phyloP scores from a whole-genome alignment of 2,888 invertebrate genomes.

The Chloromyia formosa region DNA sequence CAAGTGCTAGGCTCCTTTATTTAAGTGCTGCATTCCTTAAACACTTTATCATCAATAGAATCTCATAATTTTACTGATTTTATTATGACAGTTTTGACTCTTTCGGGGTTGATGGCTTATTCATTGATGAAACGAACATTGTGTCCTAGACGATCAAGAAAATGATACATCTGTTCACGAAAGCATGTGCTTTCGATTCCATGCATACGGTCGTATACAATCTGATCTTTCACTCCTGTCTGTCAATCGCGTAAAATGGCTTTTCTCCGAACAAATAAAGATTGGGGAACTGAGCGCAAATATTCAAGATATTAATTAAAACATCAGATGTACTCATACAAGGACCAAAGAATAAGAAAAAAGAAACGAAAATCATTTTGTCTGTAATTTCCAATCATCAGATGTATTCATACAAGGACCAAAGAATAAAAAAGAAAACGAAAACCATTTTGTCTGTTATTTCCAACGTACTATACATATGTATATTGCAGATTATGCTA shows the following conservation, averaged over 20 bases:
- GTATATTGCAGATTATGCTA: too few species aligned
- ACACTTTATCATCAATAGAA: conserved; percentile 8
- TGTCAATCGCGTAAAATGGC: neutral
- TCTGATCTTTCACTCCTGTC: neutral
- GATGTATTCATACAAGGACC: neutral
- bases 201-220: neutral
- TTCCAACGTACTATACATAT: too few species aligned
- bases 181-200: conserved; percentile 4
- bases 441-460: neutral
- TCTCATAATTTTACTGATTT: conserved; percentile 13
- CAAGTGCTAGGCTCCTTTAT: neutral
- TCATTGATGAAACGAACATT: conserved; percentile 6
- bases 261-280: neutral
- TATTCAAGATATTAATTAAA: conserved; percentile 4
- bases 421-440: neutral
- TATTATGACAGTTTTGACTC: conserved; percentile 11
- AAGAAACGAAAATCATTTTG: too few species aligned
- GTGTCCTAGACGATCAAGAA: neutral
- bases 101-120: conserved; percentile 18
- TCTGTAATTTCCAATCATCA: neutral
- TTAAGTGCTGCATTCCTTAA: neutral
- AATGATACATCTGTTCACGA: neutral
- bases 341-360: too few species aligned
- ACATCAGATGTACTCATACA: neutral
- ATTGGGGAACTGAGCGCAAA: neutral